phyloP scores from a whole-genome alignment of 92 coral and sea anemone genomes.

The Bergia puertoricense region DNA sequence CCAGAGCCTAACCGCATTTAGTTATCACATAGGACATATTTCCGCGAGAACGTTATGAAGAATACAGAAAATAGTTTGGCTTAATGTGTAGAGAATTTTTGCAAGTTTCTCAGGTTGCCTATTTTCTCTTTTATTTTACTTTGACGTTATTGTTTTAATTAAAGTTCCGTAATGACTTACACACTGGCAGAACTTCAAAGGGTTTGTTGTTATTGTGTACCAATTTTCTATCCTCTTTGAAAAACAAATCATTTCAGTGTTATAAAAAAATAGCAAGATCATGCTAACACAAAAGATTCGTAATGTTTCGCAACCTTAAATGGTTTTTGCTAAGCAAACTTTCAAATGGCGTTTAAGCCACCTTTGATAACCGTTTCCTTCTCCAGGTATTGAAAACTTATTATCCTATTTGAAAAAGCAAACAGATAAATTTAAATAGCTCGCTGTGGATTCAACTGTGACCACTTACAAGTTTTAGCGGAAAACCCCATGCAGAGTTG shows the following conservation, averaged over 20 bases:
- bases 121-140: not conserved
- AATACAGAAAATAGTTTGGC: not conserved
- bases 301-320: too few relatives aligned
- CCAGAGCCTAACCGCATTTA: slow-evolving; percentile 56
- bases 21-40: not conserved
- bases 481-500: not conserved
- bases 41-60: not conserved
- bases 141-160: not conserved
- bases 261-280: not conserved
- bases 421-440: not conserved
- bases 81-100: not conserved
- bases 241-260: not conserved
- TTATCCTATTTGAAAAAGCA: not conserved
- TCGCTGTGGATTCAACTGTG: not conserved
- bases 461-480: not conserved
- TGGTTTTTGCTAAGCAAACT: not conserved
- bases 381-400: not conserved
- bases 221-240: not conserved
- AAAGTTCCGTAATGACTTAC: not conserved
- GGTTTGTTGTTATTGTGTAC: not conserved
- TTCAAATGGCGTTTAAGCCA: not conserved
- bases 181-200: not conserved
- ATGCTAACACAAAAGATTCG: not conserved
- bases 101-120: not conserved
- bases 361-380: not conserved